A percentile compares a stretch with the other conserved stretches of the same genome.
Conservation (phyloP, 2,113 vertebrate genomes). For the Camelus bactrianus region DNA sequence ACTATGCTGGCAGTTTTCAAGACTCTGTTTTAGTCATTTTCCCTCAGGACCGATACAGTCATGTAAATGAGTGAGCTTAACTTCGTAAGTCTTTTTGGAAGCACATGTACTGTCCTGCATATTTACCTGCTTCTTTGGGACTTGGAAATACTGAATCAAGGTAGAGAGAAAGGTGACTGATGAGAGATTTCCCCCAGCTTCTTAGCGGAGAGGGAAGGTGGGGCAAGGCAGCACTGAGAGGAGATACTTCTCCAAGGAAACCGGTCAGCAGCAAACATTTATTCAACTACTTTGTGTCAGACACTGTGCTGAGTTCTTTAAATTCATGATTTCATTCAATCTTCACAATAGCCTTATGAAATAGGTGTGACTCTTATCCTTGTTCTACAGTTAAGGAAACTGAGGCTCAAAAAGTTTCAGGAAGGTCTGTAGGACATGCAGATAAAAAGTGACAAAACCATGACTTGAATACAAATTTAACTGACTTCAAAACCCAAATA, state of each 20-base stretch:
- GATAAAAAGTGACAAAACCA: background rate
- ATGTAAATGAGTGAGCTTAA: constrained; percentile 77
- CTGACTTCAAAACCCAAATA: background rate
- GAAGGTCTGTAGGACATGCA: background rate
- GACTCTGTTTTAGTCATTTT: constrained; percentile 77
- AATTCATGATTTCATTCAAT: background rate
- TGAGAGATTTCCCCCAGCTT: background rate
- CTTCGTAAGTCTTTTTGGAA: constrained; percentile 67
- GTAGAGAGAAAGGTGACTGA: constrained; percentile 26
- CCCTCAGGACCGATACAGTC: constrained; percentile 72
- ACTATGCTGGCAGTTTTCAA: constrained; percentile 74
- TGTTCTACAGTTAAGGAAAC: constrained; percentile 10
- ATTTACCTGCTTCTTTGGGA: constrained; percentile 67
- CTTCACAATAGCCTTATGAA: background rate
- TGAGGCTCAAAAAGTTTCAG: background rate
- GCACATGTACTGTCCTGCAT: constrained; percentile 49
- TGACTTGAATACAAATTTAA: background rate
- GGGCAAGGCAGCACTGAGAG: background rate
- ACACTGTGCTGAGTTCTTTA: background rate
- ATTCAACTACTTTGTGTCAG: background rate
- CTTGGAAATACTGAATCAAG: constrained; percentile 45
- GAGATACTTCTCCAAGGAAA: constrained; percentile 13
- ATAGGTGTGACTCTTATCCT: background rate
- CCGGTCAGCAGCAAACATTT: background rate
- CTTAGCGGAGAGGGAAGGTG: background rate